Conservation (phyloP, 2,113 vertebrate genomes). For the Calypte anna region DNA sequence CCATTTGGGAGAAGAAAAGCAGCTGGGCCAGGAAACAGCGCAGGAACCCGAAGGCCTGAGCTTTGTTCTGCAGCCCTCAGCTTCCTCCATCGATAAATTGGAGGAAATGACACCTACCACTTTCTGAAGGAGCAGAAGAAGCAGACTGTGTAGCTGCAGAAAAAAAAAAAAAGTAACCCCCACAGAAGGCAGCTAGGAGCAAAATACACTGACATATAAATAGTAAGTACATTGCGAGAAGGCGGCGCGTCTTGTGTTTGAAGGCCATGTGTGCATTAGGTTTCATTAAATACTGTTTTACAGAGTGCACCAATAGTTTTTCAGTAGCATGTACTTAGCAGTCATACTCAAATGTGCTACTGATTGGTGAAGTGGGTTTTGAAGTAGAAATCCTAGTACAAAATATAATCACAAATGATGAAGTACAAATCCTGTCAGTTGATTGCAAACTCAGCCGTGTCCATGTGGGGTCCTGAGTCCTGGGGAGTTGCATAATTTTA, state of each 20-base stretch:
- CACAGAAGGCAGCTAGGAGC: background rate
- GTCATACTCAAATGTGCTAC: background rate
- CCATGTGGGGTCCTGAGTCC: background rate
- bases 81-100: constrained; percentile 38
- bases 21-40: background rate
- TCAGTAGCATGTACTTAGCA: background rate
- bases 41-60: background rate
- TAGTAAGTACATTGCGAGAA: background rate
- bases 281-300: background rate
- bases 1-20: background rate
- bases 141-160: background rate
- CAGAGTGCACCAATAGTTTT: background rate
- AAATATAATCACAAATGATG: background rate
- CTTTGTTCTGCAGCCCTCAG: constrained; percentile 25
- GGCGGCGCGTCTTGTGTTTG: background rate
- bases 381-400: background rate
- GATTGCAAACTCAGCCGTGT: background rate
- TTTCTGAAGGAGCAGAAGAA: constrained; percentile 13
- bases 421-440: background rate
- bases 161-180: background rate
- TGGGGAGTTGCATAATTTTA: background rate
- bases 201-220: background rate
- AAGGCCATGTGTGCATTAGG: accelerated
- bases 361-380: background rate
- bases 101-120: constrained; percentile 45